A percentile compares a stretch with the other conserved stretches of the same genome.
phyloP scores from a whole-genome alignment of 2,113 vertebrate species.

The Chrysemys picta region DNA sequence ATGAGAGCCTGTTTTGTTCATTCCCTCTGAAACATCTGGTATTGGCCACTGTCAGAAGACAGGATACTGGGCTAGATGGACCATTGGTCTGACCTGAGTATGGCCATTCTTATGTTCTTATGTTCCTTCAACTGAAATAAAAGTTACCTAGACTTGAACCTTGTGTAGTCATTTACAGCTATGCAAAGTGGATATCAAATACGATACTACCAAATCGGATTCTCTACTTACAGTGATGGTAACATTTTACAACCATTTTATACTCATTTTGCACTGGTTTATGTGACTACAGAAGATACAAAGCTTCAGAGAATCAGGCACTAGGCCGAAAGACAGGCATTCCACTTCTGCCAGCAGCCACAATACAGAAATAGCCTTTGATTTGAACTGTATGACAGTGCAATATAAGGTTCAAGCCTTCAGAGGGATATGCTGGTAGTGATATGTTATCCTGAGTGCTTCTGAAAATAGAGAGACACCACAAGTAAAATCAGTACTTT shows the following conservation, averaged over 20 bases:
- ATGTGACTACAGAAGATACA: background rate
- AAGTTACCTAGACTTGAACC: background rate
- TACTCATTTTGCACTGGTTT: background rate
- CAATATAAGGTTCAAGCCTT: background rate
- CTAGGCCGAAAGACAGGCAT: slow-evolving; percentile 36
- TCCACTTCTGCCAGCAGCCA: background rate
- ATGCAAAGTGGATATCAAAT: background rate
- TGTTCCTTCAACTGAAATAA: background rate
- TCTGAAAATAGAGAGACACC: background rate
- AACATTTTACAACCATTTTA: background rate
- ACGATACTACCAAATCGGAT: background rate
- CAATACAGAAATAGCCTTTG: slow-evolving; percentile 46
- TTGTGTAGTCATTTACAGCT: background rate
- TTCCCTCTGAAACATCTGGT: background rate
- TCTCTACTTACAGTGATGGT: background rate
- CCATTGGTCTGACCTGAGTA: background rate
- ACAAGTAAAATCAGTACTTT: slow-evolving; percentile 9
- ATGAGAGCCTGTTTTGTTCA: background rate
- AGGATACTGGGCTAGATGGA: background rate
- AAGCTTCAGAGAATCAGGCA: background rate
- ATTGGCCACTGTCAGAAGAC: background rate
- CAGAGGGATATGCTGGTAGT: slow-evolving; percentile 40
- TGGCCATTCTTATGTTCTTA: background rate
- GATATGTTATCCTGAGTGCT: background rate
- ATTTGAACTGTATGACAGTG: slow-evolving; percentile 49